phyloP scores from a whole-genome alignment of 1,140 invertebrate genomes.

The Hypsibius dujardini region DNA sequence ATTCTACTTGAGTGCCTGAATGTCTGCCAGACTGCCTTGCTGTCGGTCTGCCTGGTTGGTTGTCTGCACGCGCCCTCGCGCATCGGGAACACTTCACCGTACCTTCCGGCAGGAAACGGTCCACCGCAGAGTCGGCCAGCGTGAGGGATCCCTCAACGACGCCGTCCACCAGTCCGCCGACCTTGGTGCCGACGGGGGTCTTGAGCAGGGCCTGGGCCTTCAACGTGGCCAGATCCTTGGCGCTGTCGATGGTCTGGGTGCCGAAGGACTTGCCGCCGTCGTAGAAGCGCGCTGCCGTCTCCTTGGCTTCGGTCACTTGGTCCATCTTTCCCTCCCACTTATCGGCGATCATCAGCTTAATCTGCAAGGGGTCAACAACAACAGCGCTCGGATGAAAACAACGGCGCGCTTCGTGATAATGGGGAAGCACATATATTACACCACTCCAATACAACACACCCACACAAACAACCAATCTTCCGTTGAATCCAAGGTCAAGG shows the following conservation, averaged over 20 bases:
- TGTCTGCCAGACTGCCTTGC: too few species aligned
- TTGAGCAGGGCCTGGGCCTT: neutral
- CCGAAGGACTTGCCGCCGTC: neutral
- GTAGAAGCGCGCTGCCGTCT: neutral
- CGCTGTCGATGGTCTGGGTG: neutral
- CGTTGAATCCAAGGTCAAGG: constrained; percentile 1
- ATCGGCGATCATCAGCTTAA: neutral
- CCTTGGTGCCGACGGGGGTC: neutral
- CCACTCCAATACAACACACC: neutral
- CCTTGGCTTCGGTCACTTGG: neutral
- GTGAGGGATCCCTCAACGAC: neutral
- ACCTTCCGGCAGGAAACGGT: neutral
- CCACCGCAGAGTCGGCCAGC: neutral
- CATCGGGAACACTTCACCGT: neutral
- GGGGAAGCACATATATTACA: too few species aligned
- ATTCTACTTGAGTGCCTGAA: too few species aligned
- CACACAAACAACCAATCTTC: neutral
- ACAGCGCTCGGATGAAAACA: too few species aligned
- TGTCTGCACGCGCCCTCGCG: too few species aligned
- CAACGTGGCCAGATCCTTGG: neutral
- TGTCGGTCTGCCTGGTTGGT: too few species aligned
- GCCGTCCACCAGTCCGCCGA: neutral
- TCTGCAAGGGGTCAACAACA: neutral
- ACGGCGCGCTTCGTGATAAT: too few species aligned
- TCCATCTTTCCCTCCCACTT: constrained; percentile 6